Evolutionary conservation across 2,113 vertebrate genomes (phyloP).

Genomic region (Agelaius tricolor): DNA sequence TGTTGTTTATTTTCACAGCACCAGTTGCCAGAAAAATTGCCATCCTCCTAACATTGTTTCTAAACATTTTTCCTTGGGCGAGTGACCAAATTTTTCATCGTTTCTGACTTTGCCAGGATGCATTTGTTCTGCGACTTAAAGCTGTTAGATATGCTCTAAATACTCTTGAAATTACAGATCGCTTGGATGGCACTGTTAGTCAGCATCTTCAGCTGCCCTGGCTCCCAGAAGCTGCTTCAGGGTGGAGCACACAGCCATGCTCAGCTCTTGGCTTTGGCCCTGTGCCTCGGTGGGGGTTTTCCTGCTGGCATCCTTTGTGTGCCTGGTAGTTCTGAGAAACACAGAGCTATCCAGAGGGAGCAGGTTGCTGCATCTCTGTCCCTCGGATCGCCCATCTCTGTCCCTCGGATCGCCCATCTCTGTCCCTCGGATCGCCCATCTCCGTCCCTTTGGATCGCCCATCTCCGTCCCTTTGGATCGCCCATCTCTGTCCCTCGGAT

Average conservation of each 20-base stretch:
- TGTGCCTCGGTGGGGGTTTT: neutral
- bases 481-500: too few species aligned
- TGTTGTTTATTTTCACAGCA: neutral
- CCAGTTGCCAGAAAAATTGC: neutral
- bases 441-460: too few species aligned
- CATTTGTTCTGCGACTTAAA: constrained; percentile 32
- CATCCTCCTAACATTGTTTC: neutral
- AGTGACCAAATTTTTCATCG: neutral
- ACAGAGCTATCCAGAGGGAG: accelerated
- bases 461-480: too few species aligned
- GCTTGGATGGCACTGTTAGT: neutral
- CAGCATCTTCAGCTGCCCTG: neutral
- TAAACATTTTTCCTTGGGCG: constrained; percentile 22
- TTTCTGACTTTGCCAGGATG: constrained; percentile 7
- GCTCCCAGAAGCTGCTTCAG: neutral
- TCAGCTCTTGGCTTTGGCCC: neutral
- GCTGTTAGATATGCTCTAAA: constrained; percentile 34
- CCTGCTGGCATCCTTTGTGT: neutral
- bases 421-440: too few species aligned
- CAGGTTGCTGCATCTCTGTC: accelerated
- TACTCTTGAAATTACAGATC: neutral
- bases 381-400: neutral
- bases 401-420: too few species aligned
- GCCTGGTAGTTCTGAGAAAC: neutral
- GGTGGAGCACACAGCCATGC: neutral